Evolutionary conservation across 2,888 invertebrate genomes (phyloP).

Genomic region (Sinohyriopsis cumingii): DNA sequence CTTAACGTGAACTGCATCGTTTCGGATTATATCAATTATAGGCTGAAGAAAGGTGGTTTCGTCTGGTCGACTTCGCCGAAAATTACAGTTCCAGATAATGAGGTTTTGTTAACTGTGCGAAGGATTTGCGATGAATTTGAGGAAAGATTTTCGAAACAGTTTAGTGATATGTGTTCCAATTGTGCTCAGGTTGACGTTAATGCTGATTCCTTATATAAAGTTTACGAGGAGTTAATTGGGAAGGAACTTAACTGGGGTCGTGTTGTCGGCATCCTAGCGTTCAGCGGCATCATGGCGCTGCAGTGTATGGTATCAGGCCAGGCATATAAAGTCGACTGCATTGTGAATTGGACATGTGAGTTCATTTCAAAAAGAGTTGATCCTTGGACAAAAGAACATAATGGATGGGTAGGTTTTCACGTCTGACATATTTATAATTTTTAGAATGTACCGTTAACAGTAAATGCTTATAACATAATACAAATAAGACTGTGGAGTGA

Average conservation of each 20-base stretch:
- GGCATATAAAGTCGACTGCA: constrained; percentile 61
- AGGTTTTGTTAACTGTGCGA: constrained; percentile 46
- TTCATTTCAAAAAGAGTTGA: constrained; percentile 65
- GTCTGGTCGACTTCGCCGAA: constrained; percentile 74
- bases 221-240: constrained; percentile 69
- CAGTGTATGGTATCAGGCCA: constrained; percentile 62
- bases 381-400: constrained; percentile 69
- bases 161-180: constrained; percentile 54
- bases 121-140: constrained; percentile 66
- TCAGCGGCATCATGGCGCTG: constrained; percentile 67
- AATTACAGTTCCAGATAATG: constrained; percentile 40
- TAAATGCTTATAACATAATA: no score
- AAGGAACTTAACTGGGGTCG: constrained; percentile 72
- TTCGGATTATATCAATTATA: constrained; percentile 50
- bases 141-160: constrained; percentile 56
- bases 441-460: not conserved
- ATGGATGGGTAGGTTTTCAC: constrained; percentile 67
- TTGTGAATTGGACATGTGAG: constrained; percentile 66
- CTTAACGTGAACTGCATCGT: constrained; percentile 39
- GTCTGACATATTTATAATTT: not conserved
- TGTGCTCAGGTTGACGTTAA: constrained; percentile 41
- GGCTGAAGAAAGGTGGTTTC: constrained; percentile 73
- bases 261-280: constrained; percentile 69
- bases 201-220: constrained; percentile 60
- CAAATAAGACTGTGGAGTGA: no score